Evolutionary conservation across 2,888 invertebrate genomes (phyloP), one percentile per base, ranked within the genome.

Genomic region (Eupsilia transversa): DNA sequence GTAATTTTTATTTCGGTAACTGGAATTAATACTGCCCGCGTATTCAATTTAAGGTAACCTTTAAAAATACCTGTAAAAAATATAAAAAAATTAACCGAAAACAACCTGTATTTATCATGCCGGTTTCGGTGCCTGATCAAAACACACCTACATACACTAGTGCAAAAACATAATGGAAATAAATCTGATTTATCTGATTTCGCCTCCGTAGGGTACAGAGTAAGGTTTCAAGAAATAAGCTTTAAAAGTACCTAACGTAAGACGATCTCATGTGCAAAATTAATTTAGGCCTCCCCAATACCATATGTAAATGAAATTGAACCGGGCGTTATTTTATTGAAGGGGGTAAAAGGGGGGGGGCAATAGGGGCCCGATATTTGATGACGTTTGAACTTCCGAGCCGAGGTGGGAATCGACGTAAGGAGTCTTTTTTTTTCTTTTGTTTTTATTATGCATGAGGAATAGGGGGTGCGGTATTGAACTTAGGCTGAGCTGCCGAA

Each of bases 251-350:
- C 76, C 76, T 76, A 89, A 88, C 86, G 86, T 81, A 87, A 85
- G 83, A 86, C 87, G 86, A 86, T 89, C 88, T 86, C 87, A 84
- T 86, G 89, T 89, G 89, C 89, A 89, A 93, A 93, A 92, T 92
- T 93, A 93, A 93, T 93, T 93, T 91, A 89, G 86, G 87, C 84
- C 89, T 80, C 91, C 89, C 86, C 88, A 88, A 91, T 92, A 90
- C 90, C 92, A 88, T 93, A 93, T 93, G 93, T 91, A 93, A 93
- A 93, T 93, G 91, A 91, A 91, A 93, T 93, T 91, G 92, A 91
- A 89, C 88, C 85, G 83, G 84, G 87, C 87, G 89, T 86, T 89
- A 88, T 87, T 87, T 88, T 89, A 89, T 89, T 87, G 89, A 84
- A 81, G 82, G 85, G 85, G 80, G 35, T 23, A 33, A 35, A 54